phyloP scores from a whole-genome alignment of 2,888 invertebrate genomes.

The Lasiommata megera region DNA sequence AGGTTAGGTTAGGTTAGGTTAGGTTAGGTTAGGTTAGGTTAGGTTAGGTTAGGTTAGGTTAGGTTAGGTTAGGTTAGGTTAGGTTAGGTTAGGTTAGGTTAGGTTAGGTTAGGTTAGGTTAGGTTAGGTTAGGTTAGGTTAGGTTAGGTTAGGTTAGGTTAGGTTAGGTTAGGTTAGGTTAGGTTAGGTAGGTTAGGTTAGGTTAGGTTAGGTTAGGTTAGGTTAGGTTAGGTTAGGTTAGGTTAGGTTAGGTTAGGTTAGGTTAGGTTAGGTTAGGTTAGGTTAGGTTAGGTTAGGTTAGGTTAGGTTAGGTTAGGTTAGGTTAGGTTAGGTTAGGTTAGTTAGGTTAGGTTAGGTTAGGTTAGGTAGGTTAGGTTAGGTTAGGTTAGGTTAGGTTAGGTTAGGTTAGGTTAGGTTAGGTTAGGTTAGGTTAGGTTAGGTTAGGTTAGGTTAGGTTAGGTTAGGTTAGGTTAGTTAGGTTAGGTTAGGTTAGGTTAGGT shows the following conservation, averaged over 20 bases:
- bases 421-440: constrained; percentile 27
- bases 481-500: constrained; percentile 27
- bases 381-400: constrained; percentile 20
- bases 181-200: too few relatives aligned
- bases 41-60: too few relatives aligned
- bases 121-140: constrained; percentile 32
- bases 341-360: neutral
- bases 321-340: constrained; percentile 24
- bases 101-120: constrained; percentile 32
- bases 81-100: constrained; percentile 32
- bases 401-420: constrained; percentile 21
- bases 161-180: constrained; percentile 35
- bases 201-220: constrained; percentile 33
- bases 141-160: constrained; percentile 33
- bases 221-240: constrained; percentile 36
- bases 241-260: constrained; percentile 34
- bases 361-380: too few relatives aligned
- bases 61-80: constrained; percentile 19
- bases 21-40: too few relatives aligned
- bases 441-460: constrained; percentile 25
- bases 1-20: constrained; percentile 2
- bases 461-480: constrained; percentile 27
- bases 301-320: constrained; percentile 25
- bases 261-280: constrained; percentile 33
- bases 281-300: constrained; percentile 35